Evolutionary conservation across 1,140 invertebrate genomes (phyloP).

Genomic region (Diachasmimorpha longicaudata): DNA sequence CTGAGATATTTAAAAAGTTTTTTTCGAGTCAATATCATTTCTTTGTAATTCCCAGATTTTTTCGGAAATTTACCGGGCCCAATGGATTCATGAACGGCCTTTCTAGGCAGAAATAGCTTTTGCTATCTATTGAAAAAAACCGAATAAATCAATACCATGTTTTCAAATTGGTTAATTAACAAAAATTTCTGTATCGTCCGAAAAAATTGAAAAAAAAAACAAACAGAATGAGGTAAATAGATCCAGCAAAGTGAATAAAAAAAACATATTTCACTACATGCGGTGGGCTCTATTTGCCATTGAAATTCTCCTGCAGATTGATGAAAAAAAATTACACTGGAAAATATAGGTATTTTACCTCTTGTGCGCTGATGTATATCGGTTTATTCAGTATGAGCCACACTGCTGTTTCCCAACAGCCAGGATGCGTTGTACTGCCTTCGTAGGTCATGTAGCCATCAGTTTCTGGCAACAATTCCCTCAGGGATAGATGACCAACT

Average conservation of each 20-base stretch:
- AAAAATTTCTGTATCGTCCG: too few species aligned
- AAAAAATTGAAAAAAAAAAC: neutral
- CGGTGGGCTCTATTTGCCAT: neutral
- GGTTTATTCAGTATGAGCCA: slow-evolving; percentile 97
- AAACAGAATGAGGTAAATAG: neutral
- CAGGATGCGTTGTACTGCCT: slow-evolving; percentile 94
- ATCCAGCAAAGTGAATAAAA: too few species aligned
- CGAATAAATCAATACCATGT: too few species aligned
- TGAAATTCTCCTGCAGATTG: neutral
- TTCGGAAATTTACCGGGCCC: too few species aligned
- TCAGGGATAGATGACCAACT: slow-evolving; percentile 84
- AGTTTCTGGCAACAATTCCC: slow-evolving; percentile 84
- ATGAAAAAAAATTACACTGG: neutral
- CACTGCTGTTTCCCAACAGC: slow-evolving; percentile 90
- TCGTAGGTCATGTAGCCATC: slow-evolving; percentile 97
- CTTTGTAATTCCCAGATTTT: too few species aligned
- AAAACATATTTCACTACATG: too few species aligned
- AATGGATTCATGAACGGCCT: too few species aligned
- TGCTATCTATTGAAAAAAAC: too few species aligned
- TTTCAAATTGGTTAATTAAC: too few species aligned
- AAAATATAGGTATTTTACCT: slow-evolving; percentile 65
- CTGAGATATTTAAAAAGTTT: too few species aligned
- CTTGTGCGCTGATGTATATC: slow-evolving; percentile 92
- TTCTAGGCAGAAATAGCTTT: too few species aligned
- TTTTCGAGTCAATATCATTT: too few species aligned